These are phyloP conservation scores for Micrasema longulum DNA, from an alignment of 1,140 invertebrate species.

Conservation along the genomic window DNA sequence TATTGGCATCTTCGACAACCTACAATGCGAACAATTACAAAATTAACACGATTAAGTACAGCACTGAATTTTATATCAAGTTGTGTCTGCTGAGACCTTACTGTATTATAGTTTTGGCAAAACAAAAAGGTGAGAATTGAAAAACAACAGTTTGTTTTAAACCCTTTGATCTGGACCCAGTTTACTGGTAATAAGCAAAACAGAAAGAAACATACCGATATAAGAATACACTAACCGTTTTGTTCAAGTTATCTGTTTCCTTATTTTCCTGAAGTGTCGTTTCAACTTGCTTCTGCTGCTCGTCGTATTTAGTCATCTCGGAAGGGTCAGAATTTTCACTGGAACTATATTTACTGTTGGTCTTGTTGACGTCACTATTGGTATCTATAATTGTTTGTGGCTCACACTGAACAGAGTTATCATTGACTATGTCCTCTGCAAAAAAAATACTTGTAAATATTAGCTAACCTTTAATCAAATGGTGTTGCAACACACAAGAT, in stretches of 20 bases:
- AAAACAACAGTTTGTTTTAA: too few relatives aligned
- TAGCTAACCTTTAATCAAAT: too few relatives aligned
- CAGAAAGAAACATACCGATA: too few relatives aligned
- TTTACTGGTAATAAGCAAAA: too few relatives aligned
- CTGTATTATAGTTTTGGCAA: background rate
- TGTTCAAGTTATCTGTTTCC: conserved; percentile 20
- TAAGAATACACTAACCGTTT: conserved; percentile 9
- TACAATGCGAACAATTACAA: background rate
- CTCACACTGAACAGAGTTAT: conserved; percentile 62
- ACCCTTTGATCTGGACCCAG: too few relatives aligned
- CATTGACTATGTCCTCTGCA: conserved; percentile 43
- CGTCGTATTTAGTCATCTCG: conserved; percentile 60
- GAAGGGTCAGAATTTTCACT: conserved; percentile 58
- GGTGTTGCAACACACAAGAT: too few relatives aligned
- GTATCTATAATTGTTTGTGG: conserved; percentile 56
- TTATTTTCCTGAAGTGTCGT: conserved; percentile 39
- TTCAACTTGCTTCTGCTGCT: conserved; percentile 57
- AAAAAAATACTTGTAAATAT: too few relatives aligned
- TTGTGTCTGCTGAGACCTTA: too few relatives aligned
- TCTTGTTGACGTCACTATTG: conserved; percentile 57
- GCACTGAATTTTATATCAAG: too few relatives aligned
- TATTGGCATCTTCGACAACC: conserved; percentile 19
- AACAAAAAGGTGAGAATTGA: background rate
- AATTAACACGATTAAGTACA: too few relatives aligned
- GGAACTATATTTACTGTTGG: conserved; percentile 42